Percentiles rank a stretch among this genome's conserved stretches.
These are phyloP conservation scores for Mantis religiosa DNA, from an alignment of 2,888 invertebrate species.

Conservation along the genomic window DNA sequence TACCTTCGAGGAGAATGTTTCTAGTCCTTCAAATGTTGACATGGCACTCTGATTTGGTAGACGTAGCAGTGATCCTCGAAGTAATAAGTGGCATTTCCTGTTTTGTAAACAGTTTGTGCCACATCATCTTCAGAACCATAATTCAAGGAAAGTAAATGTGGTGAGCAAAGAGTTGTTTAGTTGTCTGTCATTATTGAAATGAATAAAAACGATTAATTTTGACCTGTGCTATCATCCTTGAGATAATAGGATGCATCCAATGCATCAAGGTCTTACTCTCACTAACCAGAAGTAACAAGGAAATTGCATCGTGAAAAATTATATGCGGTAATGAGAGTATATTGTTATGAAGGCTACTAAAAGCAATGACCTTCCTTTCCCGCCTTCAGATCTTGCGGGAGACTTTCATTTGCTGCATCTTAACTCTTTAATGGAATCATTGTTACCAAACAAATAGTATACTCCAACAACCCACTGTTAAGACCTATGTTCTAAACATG, in stretches of 20 bases:
- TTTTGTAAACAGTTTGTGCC: neutral
- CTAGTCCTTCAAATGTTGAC: neutral
- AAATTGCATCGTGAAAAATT: neutral
- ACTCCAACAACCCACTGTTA: no score
- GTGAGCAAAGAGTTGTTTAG: neutral
- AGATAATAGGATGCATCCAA: no score
- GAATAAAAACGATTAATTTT: neutral
- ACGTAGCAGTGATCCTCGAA: neutral
- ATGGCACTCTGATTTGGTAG: neutral
- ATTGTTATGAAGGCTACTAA: neutral
- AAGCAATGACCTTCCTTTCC: neutral
- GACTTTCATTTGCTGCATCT: no score
- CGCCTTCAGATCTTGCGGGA: neutral
- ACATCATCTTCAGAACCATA: neutral
- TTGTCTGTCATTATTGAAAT: neutral
- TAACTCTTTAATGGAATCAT: no score
- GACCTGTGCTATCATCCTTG: no score
- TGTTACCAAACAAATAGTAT: no score
- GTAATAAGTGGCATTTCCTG: neutral
- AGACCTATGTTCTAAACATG: no score
- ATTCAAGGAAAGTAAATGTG: neutral
- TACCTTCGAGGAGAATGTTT: neutral
- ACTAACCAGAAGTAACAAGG: neutral
- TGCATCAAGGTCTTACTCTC: neutral
- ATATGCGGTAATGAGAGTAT: neutral